phyloP scores from a whole-genome alignment of 2,113 vertebrate genomes.

The Melanerpes aurifrons region DNA sequence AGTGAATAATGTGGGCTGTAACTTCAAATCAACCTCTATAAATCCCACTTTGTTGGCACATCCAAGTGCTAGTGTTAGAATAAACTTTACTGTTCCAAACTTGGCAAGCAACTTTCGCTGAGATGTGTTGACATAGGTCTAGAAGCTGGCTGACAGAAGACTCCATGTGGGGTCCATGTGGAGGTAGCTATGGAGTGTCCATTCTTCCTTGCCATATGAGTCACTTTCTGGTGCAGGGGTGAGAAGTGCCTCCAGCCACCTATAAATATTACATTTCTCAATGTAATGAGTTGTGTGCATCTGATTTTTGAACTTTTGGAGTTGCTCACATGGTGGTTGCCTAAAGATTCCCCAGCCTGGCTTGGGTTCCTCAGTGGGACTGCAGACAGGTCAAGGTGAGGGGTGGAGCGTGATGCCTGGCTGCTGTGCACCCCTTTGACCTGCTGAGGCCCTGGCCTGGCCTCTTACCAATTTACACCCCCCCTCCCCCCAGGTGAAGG shows the following conservation, averaged over 20 bases:
- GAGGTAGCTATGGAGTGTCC: neutral
- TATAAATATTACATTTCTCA: neutral
- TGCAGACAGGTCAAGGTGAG: neutral
- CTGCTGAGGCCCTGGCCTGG: neutral
- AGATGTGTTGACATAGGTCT: neutral
- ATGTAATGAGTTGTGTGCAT: neutral
- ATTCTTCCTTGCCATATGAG: rapidly evolving
- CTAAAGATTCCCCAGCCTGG: no score
- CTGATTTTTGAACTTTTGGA: neutral
- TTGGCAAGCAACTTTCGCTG: neutral
- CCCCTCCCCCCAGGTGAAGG: conserved; percentile 30
- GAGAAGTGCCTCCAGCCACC: no score
- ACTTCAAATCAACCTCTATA: neutral
- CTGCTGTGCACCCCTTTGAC: neutral
- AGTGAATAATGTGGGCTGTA: neutral
- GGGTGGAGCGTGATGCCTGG: neutral
- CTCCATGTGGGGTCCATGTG: rapidly evolving
- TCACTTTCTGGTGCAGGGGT: neutral
- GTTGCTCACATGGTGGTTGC: neutral
- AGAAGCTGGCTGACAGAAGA: neutral
- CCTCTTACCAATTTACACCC: neutral
- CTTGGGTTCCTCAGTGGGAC: neutral
- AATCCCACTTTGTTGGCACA: neutral
- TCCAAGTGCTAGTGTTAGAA: neutral
- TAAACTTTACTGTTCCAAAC: neutral